These are phyloP conservation scores for Phyllostomus hastatus DNA, from an alignment of 2,113 vertebrate genomes.

Conservation along the genomic window DNA sequence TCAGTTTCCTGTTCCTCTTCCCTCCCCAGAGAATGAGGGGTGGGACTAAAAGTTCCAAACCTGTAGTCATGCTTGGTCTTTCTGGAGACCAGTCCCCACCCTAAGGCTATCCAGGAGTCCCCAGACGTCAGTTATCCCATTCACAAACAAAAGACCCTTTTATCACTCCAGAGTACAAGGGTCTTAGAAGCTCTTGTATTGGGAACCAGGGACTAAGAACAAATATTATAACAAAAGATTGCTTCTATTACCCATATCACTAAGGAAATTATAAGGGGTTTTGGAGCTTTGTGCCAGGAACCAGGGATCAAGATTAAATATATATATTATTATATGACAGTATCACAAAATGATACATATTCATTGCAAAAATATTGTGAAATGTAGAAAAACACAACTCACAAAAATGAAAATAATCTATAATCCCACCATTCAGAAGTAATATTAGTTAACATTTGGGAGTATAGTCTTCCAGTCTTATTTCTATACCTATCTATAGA, in stretches of 20 bases:
- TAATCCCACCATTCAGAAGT: background rate
- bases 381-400: background rate
- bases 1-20: background rate
- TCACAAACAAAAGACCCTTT: background rate
- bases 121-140: background rate
- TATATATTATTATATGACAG: background rate
- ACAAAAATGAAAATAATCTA: constrained; percentile 17
- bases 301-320: background rate
- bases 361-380: background rate
- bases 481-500: background rate
- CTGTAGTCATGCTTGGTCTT: background rate
- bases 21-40: background rate
- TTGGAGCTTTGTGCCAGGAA: background rate
- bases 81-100: background rate
- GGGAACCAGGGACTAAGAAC: background rate
- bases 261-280: background rate
- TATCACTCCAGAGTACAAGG: background rate
- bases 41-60: background rate
- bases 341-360: background rate
- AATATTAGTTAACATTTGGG: background rate
- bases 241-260: background rate
- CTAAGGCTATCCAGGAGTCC: background rate
- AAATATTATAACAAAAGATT: background rate
- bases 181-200: background rate
- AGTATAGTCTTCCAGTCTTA: background rate